Base-by-base conservation (phyloP, 2,113 vertebrate species). In the Phoxinus phoxinus region DNA sequence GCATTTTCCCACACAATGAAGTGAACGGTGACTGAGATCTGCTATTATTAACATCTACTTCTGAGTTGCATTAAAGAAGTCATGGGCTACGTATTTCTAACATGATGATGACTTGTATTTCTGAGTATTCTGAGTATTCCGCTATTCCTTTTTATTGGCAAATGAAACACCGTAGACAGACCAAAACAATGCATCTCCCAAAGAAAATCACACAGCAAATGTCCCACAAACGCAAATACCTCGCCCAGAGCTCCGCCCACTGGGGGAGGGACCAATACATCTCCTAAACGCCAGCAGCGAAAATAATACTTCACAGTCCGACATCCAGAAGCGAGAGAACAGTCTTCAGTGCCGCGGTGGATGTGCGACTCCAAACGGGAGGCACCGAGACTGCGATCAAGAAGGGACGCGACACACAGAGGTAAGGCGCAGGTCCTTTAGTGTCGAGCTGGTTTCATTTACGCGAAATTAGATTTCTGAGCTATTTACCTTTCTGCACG, bases 311-410 rank as follows among this genome's bases (percentile, higher is more conserved):
- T 80, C 61, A 89, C 86, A 89, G 87, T 89, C 85, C 86, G 86
- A 88, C 89, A 91, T 90, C 90, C 92, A 91, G 91, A 90, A 89
- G 92, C 91, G 94, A 56, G 92, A 93, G 91, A 94, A 90, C 92
- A 90, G 92, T 93, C 90, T 87, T 90, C 92, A 90, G 77, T 90
- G 74, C 53, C 65, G 83, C 86, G 90, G 92, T 94, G 88, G 91
- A 93, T 94, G 94, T 90, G 90, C 89, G 81, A 90, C 90, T 91
- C 84, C 86, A 85, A 89, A 87, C 85, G 88, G 89, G 88, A 84
- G 86, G 89, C 93, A 90, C 92, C 81, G 86, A 90, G 90, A 93
- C 88, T 90, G 83, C 85, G 86, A 92, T 61, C 72, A 88, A 92
- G 59, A 88, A 80, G 85, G 91, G 81, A 82, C 81, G 15, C 89